phyloP scores from a whole-genome alignment of 2,797 vertebrate species.

The Discoglossus pictus region DNA sequence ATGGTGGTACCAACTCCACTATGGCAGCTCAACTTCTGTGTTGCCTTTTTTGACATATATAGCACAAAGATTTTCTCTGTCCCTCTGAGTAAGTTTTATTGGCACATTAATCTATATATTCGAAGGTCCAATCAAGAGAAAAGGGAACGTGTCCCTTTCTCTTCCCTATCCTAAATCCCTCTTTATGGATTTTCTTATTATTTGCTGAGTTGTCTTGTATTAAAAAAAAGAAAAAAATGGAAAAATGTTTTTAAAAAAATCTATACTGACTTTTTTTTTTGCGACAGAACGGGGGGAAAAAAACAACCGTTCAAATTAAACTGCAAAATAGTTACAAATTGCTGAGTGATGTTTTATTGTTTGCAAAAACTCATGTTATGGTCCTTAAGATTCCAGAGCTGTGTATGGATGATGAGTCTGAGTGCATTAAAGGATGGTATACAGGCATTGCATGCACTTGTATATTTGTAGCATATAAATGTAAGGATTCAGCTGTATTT shows the following conservation, averaged over 20 bases:
- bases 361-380: too few species aligned
- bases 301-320: conserved; percentile 52
- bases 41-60: conserved; percentile 8
- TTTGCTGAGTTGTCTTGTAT: conserved; percentile 51
- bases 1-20: neutral
- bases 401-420: too few species aligned
- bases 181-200: conserved; percentile 34
- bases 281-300: conserved; percentile 40
- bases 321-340: conserved; percentile 51
- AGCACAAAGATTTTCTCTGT: conserved; percentile 20
- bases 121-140: conserved; percentile 4
- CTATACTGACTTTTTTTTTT: conserved; percentile 29
- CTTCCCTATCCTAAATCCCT: neutral
- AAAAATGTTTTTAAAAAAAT: conserved; percentile 45
- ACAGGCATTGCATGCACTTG: too few species aligned
- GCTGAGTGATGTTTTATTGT: conserved; percentile 21
- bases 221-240: conserved; percentile 34
- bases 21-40: neutral
- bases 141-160: conserved; percentile 1
- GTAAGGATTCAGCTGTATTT: too few species aligned
- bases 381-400: too few species aligned
- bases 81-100: conserved; percentile 7
- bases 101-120: neutral
- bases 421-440: too few species aligned
- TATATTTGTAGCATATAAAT: too few species aligned